Base-by-base conservation (phyloP, 2,888 invertebrate genomes). In the Thymelicus acteon region DNA sequence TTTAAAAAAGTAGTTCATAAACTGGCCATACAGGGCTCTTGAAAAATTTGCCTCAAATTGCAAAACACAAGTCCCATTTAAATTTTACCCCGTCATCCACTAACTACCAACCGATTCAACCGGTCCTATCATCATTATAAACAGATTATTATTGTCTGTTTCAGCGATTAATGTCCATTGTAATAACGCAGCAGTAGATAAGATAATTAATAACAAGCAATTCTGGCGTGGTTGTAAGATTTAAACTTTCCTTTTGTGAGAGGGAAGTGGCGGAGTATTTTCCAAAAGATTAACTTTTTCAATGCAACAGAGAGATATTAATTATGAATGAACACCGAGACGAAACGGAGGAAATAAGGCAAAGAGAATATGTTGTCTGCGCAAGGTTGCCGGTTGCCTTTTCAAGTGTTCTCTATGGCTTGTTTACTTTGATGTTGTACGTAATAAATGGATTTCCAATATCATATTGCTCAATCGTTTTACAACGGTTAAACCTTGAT, bases 271-370 rank as follows among this genome's bases (percentile, higher is more conserved):
- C 19, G 10, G 7, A 15, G 7, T 19, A 19, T 52, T 52, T 52
- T 52, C 15, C 15, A 52, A 52, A 52, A 52, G 49, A 19, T 19
- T 52, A 52, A 52, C 49, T 52, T 52, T 52, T 52, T 52, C 49
- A 52, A 52, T 52, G 49, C 19, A 19, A 19, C 19, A 19, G 19
- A 15, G 49, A 52, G 15, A 52, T 52, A 19, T 52, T 52, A 52
- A 52, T 52, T 52, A 52, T 52, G 49, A 15, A 52, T 19, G 15
- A 52, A 52, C 49, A 19, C 49, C 19, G 49, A 52, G 49, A 52
- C 49, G 49, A 52, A 19, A 52, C 49, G 7, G 15, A 49, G 49
- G 7, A 6, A n/a, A 52, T 52, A 52, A 52, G 7, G 19, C 49
- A 49, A 49, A 49, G 15, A 49, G 49, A 52, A 19, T 19, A 19